These are phyloP conservation scores for Gryon sp. DNA, from an alignment of 1,140 invertebrate species.

Conservation along the genomic window DNA sequence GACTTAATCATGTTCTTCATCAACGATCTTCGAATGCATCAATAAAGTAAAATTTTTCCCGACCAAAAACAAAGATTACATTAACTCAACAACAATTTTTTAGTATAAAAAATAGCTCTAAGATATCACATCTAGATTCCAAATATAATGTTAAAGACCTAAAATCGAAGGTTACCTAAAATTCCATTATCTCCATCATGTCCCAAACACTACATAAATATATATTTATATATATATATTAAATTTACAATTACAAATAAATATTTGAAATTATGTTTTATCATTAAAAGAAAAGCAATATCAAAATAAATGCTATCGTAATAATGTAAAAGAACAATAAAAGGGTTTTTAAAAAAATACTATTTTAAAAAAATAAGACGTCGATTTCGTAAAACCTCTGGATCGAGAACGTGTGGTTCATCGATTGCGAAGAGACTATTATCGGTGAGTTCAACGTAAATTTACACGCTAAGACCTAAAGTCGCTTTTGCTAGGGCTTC, in stretches of 20 bases:
- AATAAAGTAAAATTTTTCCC: background rate
- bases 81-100: slow-evolving; percentile 44
- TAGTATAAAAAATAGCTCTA: slow-evolving; percentile 36
- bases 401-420: slow-evolving; percentile 32
- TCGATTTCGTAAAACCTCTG: slow-evolving; percentile 52
- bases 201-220: background rate
- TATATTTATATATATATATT: too few species aligned
- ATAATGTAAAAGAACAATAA: slow-evolving; percentile 1
- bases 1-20: too few species aligned
- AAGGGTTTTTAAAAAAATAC: slow-evolving; percentile 8
- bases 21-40: background rate
- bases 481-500: slow-evolving; percentile 51
- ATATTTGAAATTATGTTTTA: background rate
- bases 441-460: slow-evolving; percentile 58
- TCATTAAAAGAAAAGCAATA: too few species aligned
- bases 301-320: background rate
- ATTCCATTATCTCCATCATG: slow-evolving; percentile 9
- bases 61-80: slow-evolving; percentile 2
- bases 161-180: slow-evolving; percentile 1
- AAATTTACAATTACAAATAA: background rate
- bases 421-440: slow-evolving; percentile 52
- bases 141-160: slow-evolving; percentile 29
- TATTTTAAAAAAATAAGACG: slow-evolving; percentile 1
- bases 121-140: slow-evolving; percentile 46
- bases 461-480: slow-evolving; percentile 60